Evolutionary conservation across 2,888 invertebrate genomes (phyloP).

Genomic region (Athalia circularis): DNA sequence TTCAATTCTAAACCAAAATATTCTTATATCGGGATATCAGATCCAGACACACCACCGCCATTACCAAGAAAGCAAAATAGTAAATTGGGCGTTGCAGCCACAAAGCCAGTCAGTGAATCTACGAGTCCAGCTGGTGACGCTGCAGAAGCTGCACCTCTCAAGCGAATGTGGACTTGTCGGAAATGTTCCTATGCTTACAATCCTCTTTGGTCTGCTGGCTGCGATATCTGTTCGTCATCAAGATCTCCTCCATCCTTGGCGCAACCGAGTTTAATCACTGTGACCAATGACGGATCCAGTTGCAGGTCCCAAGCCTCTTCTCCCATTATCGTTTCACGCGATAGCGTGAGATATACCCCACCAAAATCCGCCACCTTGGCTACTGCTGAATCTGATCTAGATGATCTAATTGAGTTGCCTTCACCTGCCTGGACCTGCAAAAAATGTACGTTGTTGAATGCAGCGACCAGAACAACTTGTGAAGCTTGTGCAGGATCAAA

Average conservation of each 20-base stretch:
- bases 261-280: conserved; percentile 83
- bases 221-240: conserved; percentile 87
- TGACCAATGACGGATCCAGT: conserved; percentile 76
- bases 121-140: conserved; percentile 66
- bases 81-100: conserved; percentile 61
- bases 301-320: conserved; percentile 69
- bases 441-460: conserved; percentile 91
- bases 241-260: conserved; percentile 79
- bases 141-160: conserved; percentile 63
- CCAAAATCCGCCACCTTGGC: conserved; percentile 71
- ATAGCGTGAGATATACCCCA: conserved; percentile 72
- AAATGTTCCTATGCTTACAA: conserved; percentile 94
- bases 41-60: conserved; percentile 71
- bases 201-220: conserved; percentile 85
- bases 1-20: conserved; percentile 70
- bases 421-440: conserved; percentile 84
- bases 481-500: conserved; percentile 92
- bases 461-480: conserved; percentile 82
- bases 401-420: conserved; percentile 78
- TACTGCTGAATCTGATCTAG: conserved; percentile 74
- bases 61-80: conserved; percentile 71
- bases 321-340: conserved; percentile 70
- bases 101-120: conserved; percentile 66
- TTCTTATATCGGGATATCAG: conserved; percentile 69
- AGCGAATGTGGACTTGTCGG: conserved; percentile 90